Percentiles rank a stretch among this genome's conserved stretches.
phyloP scores from a whole-genome alignment of 1,140 invertebrate genomes.

The Drosophila takahashii region DNA sequence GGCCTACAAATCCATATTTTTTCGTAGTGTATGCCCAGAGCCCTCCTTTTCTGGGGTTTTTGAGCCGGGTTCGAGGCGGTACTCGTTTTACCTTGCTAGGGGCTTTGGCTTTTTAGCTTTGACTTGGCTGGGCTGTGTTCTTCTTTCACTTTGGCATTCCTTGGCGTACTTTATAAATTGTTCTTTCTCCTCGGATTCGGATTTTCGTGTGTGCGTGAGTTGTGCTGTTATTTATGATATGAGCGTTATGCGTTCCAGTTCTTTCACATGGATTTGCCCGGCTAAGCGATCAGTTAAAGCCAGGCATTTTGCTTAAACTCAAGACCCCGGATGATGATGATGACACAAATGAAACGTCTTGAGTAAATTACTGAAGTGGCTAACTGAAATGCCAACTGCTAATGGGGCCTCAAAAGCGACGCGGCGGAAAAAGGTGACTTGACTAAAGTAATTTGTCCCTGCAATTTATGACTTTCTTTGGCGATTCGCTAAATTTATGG shows the following conservation, averaged over 20 bases:
- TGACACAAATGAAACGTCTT: conserved; percentile 53
- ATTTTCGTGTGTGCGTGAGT: conserved; percentile 28
- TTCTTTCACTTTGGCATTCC: conserved; percentile 60
- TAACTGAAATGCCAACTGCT: conserved; percentile 49
- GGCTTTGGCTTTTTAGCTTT: conserved; percentile 27
- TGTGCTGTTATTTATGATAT: conserved; percentile 53
- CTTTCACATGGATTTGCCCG: conserved; percentile 45
- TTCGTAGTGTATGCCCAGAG: conserved; percentile 13
- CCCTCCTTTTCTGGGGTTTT: neutral
- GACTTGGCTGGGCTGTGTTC: conserved; percentile 24
- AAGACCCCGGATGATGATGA: conserved; percentile 17
- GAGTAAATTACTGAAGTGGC: conserved; percentile 32
- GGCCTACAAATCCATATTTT: neutral
- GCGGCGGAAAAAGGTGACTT: conserved; percentile 58
- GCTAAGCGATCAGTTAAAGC: conserved; percentile 48
- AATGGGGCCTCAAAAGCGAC: conserved; percentile 41
- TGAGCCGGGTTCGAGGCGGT: conserved; percentile 28
- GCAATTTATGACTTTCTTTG: conserved; percentile 70
- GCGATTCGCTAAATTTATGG: conserved; percentile 21
- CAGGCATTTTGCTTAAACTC: conserved; percentile 1
- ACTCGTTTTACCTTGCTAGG: conserved; percentile 60
- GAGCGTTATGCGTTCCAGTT: conserved; percentile 56
- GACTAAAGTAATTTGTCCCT: conserved; percentile 23
- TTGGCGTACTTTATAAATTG: conserved; percentile 53
- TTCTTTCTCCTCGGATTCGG: conserved; percentile 16